Conservation (phyloP, 2,888 invertebrate genomes). For the Lepetodrilus schrolli region DNA sequence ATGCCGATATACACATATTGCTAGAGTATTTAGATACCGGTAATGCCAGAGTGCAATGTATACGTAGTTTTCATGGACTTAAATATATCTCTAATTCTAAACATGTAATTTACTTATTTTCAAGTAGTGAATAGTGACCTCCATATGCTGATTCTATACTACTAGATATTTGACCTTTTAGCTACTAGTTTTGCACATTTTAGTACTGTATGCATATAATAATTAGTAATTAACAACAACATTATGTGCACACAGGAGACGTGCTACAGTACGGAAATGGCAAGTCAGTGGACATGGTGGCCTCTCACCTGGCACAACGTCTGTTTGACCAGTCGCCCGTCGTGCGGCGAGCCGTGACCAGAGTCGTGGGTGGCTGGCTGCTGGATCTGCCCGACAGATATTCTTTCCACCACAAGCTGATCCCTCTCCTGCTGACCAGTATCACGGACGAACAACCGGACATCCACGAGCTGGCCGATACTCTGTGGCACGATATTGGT, state of each 20-base stretch:
- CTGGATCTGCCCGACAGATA: conserved; percentile 87
- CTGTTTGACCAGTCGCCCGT: conserved; percentile 88
- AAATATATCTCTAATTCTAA: no score
- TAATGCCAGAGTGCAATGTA: no score
- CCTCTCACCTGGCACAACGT: conserved; percentile 88
- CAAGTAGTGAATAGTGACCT: no score
- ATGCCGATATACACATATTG: no score
- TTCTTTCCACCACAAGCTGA: conserved; percentile 89
- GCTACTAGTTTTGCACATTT: no score
- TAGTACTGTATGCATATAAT: background rate
- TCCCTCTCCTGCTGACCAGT: conserved; percentile 89
- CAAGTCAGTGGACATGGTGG: conserved; percentile 83
- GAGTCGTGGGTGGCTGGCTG: conserved; percentile 87
- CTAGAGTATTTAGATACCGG: no score
- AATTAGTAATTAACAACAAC: background rate
- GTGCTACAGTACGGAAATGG: conserved; percentile 83
- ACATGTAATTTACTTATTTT: no score
- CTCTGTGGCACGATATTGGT: conserved; percentile 75
- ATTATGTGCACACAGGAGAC: conserved; percentile 71
- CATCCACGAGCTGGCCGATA: conserved; percentile 70
- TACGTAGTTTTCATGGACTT: no score
- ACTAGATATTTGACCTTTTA: no score
- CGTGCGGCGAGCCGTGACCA: conserved; percentile 85
- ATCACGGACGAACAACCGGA: conserved; percentile 87
- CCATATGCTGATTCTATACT: no score